Percentiles rank a stretch among this genome's conserved stretches.
These are phyloP conservation scores for Benitochromis conjunctus DNA, from an alignment of 2,113 vertebrate genomes.

Conservation along the genomic window DNA sequence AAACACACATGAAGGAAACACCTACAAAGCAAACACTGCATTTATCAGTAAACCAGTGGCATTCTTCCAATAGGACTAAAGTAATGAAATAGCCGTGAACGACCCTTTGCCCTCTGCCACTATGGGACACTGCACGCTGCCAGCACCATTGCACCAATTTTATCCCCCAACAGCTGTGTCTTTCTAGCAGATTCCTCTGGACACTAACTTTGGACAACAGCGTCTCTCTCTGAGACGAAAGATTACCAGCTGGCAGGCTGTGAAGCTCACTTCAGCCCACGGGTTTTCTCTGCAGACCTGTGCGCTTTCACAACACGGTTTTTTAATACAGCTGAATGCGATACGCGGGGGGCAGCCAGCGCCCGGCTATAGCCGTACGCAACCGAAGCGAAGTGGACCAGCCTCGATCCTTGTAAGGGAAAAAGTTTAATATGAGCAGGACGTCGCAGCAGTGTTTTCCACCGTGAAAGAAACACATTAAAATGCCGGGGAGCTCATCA, in stretches of 20 bases:
- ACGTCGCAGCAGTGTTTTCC: slow-evolving; percentile 45
- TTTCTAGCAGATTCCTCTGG: slow-evolving; percentile 75
- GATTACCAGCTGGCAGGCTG: slow-evolving; percentile 55
- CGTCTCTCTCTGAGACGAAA: slow-evolving; percentile 58
- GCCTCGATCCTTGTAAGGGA: slow-evolving; percentile 72
- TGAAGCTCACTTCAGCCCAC: slow-evolving; percentile 18
- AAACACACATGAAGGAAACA: background rate
- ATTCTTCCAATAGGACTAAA: background rate
- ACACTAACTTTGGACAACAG: slow-evolving; percentile 77
- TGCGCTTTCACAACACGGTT: background rate
- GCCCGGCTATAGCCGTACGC: background rate
- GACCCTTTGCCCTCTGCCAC: slow-evolving; percentile 72
- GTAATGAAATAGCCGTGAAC: slow-evolving; percentile 46
- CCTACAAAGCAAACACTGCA: background rate
- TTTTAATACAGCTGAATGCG: background rate
- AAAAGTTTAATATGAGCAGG: slow-evolving; percentile 70
- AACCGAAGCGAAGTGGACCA: slow-evolving; percentile 15
- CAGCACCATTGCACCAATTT: slow-evolving; percentile 71
- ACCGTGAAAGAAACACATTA: slow-evolving; percentile 64
- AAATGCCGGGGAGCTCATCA: slow-evolving; percentile 62
- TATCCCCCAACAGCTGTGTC: slow-evolving; percentile 77
- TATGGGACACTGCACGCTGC: slow-evolving; percentile 37
- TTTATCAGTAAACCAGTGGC: background rate
- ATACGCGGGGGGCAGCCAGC: background rate
- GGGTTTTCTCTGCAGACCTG: slow-evolving; percentile 16